Conservation (phyloP, 2,113 vertebrate genomes). For the Oreochromis niloticus region DNA sequence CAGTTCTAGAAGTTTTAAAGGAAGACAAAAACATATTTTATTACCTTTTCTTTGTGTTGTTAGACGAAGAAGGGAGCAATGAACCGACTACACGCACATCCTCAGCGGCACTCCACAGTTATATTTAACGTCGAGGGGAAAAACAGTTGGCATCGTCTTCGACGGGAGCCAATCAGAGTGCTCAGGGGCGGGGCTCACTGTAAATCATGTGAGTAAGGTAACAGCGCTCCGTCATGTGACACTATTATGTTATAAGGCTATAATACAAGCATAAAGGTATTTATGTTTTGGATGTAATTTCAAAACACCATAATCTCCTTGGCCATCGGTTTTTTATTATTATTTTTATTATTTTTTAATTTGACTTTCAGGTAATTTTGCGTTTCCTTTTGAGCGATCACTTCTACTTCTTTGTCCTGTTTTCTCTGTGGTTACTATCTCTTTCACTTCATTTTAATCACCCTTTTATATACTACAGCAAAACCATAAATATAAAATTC, state of each 20-base stretch:
- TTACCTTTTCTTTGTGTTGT: conserved; percentile 16
- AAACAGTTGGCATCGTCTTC: fast-evolving
- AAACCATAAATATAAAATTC: neutral
- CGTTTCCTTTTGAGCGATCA: neutral
- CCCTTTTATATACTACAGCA: neutral
- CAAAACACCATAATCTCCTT: neutral
- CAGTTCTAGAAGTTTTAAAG: neutral
- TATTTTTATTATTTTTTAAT: neutral
- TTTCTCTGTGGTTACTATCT: neutral
- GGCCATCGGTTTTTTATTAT: neutral
- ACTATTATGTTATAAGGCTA: neutral
- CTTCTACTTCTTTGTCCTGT: neutral
- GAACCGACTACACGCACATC: neutral
- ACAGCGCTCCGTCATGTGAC: neutral
- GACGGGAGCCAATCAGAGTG: conserved; percentile 38
- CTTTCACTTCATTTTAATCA: neutral
- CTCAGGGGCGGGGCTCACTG: neutral
- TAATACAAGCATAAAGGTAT: neutral
- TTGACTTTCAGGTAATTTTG: neutral
- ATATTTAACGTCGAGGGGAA: conserved; percentile 11
- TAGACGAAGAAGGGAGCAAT: fast-evolving
- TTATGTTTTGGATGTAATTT: neutral
- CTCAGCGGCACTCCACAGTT: neutral
- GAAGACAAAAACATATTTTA: fast-evolving
- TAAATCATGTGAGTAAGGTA: neutral